These are phyloP conservation scores for Bubo scandiacus DNA, from an alignment of 2,113 vertebrate species.

Conservation along the genomic window DNA sequence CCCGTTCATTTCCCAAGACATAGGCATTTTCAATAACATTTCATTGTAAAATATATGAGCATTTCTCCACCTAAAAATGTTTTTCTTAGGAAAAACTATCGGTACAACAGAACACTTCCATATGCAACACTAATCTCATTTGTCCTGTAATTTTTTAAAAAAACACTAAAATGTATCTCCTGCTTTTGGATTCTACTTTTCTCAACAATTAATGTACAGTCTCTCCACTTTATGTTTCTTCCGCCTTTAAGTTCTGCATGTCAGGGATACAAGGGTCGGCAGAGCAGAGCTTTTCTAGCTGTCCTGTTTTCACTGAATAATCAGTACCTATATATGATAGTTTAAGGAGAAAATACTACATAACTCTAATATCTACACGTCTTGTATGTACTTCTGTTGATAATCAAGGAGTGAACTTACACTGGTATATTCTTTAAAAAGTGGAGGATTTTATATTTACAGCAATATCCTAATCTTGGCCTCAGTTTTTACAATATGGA, in stretches of 20 bases:
- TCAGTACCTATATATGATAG: not conserved
- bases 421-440: not conserved
- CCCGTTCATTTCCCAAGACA: conserved; percentile 29
- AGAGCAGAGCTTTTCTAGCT: not conserved
- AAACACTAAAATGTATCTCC: not conserved
- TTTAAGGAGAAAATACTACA: not conserved
- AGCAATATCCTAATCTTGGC: not conserved
- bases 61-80: not conserved
- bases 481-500: not conserved
- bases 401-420: not conserved
- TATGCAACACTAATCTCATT: not conserved
- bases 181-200: not conserved
- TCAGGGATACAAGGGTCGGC: not conserved
- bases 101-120: not conserved
- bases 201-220: not conserved
- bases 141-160: not conserved
- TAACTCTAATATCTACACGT: not conserved
- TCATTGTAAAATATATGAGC: not conserved
- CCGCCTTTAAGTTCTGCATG: not conserved
- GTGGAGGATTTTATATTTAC: not conserved
- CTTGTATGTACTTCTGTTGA: not conserved
- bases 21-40: not conserved
- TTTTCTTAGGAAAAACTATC: not conserved
- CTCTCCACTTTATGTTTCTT: not conserved
- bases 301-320: not conserved